Conservation (phyloP, 1,140 invertebrate species). For the Trichonephila inaurata region DNA sequence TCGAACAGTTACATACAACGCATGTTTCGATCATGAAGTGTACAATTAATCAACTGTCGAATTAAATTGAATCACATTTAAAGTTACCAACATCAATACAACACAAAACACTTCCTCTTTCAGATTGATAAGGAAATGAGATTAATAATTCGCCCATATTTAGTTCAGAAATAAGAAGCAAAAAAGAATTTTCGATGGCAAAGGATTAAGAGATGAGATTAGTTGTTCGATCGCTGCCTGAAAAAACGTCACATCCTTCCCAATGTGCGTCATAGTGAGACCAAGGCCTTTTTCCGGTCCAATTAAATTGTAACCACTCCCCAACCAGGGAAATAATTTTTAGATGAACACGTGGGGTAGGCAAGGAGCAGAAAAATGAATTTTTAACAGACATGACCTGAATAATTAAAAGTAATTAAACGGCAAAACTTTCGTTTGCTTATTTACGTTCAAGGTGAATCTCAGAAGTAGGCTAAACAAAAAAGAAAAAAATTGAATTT, state of each 20-base stretch:
- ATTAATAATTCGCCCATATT: background rate
- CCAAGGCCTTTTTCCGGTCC: slow-evolving; percentile 16
- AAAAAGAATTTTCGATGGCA: background rate
- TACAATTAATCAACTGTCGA: background rate
- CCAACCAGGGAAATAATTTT: background rate
- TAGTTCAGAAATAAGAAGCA: background rate
- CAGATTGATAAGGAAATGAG: slow-evolving; percentile 23
- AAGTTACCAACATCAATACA: background rate
- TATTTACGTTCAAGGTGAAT: no score
- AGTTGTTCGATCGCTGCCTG: background rate
- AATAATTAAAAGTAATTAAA: no score
- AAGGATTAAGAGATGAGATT: slow-evolving; percentile 25
- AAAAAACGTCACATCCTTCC: slow-evolving; percentile 11
- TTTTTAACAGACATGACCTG: no score
- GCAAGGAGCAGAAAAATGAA: background rate
- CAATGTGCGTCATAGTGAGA: background rate
- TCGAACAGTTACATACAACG: background rate
- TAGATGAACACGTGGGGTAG: background rate
- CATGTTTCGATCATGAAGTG: background rate
- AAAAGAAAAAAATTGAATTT: no score
- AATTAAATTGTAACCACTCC: slow-evolving; percentile 6
- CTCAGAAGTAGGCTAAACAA: no score
- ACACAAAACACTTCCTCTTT: slow-evolving; percentile 10
- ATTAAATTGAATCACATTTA: slow-evolving; percentile 1
- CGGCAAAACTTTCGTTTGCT: no score